Evolutionary conservation across 1,140 invertebrate species (phyloP), one percentile per base, ranked within the genome.

Genomic region (Drosophila virilis): DNA sequence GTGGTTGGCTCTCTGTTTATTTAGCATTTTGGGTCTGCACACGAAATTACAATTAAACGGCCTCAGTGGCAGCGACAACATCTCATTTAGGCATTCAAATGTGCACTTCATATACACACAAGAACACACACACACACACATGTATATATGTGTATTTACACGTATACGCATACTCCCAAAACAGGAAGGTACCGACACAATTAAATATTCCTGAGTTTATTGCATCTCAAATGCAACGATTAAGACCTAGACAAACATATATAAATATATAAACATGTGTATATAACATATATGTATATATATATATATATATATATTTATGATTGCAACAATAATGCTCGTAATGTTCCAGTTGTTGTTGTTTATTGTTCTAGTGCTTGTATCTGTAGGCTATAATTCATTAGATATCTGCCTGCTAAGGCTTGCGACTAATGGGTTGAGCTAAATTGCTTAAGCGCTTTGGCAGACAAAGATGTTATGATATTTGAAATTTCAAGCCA

Each of bases 31-130:
- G 62, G 48, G 32, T 38, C 78, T 60, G 77, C 68, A 80, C 77
- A 76, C 59, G 77, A 80, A 80, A 80, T 80, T 78, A 80, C 78
- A 80, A 80, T 80, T 80, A 80, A 80, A 80, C 78, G 65, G 77
- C 73, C 73, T 60, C 73, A 65, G 64, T 43, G 66, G 55, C 51
- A 55, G 68, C 73, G 76, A 75, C 64, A 46, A 65, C 57, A 50
- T 59, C 74, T 80, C 69, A 80, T 80, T 80, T 80, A 79, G 42
- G 70, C 50, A 80, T 80, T 77, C 73, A 68, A 80, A 80, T 77
- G 73, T 68, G 57, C 43, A 70, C 43, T 55, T 38, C 35, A 62
- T n/a, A 43, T 38, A n/a, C 48, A 42, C 46, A 38, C 54, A 12
- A 15, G 54, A 43, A 65, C 52, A 45, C 69, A 45, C 55, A 45